These are phyloP conservation scores for Drosophila suzukii DNA, from an alignment of 1,140 invertebrate species.

Conservation along the genomic window DNA sequence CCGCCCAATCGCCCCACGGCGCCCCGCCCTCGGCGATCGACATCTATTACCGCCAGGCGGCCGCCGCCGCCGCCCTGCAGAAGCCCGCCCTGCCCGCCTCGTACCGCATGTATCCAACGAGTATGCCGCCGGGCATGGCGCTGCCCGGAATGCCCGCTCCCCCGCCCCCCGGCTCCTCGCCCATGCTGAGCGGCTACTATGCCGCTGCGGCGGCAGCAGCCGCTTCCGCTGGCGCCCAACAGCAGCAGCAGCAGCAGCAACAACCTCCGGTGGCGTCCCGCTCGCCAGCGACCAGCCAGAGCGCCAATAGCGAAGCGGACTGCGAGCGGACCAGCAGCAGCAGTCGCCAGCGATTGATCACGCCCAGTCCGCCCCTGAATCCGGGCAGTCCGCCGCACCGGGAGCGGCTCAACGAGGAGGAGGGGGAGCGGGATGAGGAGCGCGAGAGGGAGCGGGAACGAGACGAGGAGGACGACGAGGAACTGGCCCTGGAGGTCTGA, in stretches of 20 bases:
- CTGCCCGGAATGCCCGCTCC: slow-evolving; percentile 65
- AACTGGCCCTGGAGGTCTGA: slow-evolving; percentile 80
- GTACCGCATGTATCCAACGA: slow-evolving; percentile 87
- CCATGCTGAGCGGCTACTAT: slow-evolving; percentile 76
- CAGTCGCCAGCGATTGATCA: slow-evolving; percentile 58
- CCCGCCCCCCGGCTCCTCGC: slow-evolving; percentile 58
- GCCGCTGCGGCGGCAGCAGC: slow-evolving; percentile 54
- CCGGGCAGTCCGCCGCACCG: slow-evolving; percentile 79
- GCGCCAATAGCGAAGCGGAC: slow-evolving; percentile 67
- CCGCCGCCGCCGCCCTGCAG: slow-evolving; percentile 88
- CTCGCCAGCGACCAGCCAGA: slow-evolving; percentile 66
- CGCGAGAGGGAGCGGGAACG: slow-evolving; percentile 31
- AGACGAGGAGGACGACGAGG: slow-evolving; percentile 71
- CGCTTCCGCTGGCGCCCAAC: slow-evolving; percentile 16
- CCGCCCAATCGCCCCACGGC: slow-evolving; percentile 85
- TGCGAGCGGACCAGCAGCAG: slow-evolving; percentile 62
- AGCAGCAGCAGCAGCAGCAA: slow-evolving; percentile 22
- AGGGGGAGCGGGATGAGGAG: slow-evolving; percentile 17
- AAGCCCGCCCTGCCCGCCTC: slow-evolving; percentile 90
- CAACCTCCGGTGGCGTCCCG: slow-evolving; percentile 34
- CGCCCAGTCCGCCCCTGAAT: slow-evolving; percentile 81
- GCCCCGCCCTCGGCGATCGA: slow-evolving; percentile 89
- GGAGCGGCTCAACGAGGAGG: slow-evolving; percentile 24
- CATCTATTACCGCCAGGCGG: slow-evolving; percentile 91
- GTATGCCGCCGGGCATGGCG: slow-evolving; percentile 65